Conservation (phyloP, 92 coral and sea anemone species). For the Anthopleura xanthogrammica region DNA sequence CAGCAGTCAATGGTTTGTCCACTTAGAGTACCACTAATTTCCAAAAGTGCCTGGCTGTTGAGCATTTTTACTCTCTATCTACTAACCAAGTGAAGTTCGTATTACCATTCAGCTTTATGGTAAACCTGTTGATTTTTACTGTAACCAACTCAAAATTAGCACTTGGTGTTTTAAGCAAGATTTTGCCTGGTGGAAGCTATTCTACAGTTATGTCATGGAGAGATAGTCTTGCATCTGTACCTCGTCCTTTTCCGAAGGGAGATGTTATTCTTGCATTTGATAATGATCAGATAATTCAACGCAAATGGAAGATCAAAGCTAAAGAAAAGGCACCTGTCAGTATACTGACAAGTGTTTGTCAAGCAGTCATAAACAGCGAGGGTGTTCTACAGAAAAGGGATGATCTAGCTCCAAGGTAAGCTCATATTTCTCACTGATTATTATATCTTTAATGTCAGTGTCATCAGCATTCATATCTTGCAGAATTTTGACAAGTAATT, state of each 20-base stretch:
- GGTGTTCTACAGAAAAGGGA: neutral
- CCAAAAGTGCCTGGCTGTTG: neutral
- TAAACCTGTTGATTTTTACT: neutral
- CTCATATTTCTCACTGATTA: no score
- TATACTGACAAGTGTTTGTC: constrained; percentile 20
- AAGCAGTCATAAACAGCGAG: neutral
- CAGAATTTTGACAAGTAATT: no score
- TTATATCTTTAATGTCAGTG: no score
- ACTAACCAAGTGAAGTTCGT: neutral
- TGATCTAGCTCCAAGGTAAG: constrained; percentile 28
- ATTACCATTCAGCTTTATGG: constrained; percentile 12
- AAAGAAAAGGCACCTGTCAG: neutral
- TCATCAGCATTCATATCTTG: no score
- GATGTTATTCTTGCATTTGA: constrained; percentile 1
- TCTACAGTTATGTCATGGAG: neutral
- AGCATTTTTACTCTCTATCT: neutral
- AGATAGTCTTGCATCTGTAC: neutral
- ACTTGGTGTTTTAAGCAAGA: neutral
- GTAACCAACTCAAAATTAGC: constrained; percentile 31
- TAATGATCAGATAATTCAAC: constrained; percentile 5
- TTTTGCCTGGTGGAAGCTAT: constrained; percentile 20
- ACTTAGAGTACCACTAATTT: neutral
- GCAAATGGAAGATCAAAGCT: constrained; percentile 5
- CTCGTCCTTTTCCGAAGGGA: constrained; percentile 1
- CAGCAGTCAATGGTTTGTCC: neutral